Evolutionary conservation across 2,797 vertebrate genomes (phyloP).

Genomic region (Pangasius macronema): DNA sequence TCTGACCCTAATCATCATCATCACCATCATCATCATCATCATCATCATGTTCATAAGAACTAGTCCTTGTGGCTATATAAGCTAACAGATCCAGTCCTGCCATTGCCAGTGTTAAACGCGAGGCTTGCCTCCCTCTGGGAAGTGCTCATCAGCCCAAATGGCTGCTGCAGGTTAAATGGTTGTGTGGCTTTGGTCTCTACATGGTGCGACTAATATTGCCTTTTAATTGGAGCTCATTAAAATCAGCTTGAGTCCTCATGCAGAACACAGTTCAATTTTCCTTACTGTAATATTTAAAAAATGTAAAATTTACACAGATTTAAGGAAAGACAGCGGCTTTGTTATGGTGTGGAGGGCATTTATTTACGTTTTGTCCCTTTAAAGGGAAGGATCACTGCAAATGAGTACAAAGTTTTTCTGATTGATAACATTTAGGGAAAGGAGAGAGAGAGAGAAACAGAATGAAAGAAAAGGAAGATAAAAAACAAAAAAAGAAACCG

Average conservation of each 20-base stretch:
- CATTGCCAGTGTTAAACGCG: constrained; percentile 63
- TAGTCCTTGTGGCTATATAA: constrained; percentile 19
- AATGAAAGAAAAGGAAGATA: not conserved
- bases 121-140: constrained; percentile 42
- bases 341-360: not conserved
- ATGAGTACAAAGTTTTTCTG: not conserved
- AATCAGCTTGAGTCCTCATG: constrained; percentile 42
- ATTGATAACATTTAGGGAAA: not conserved
- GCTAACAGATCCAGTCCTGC: constrained; percentile 45
- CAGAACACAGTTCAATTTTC: not conserved
- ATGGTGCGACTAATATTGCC: constrained; percentile 30
- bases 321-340: not conserved
- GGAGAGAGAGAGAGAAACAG: not conserved
- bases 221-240: constrained; percentile 52
- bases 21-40: constrained; percentile 8
- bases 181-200: constrained; percentile 22
- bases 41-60: not conserved
- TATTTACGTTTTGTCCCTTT: not conserved
- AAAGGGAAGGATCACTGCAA: not conserved
- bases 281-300: not conserved
- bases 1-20: constrained; percentile 48
- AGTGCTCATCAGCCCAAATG: constrained; percentile 48
- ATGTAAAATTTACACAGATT: not conserved
- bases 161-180: constrained; percentile 43
- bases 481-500: not conserved